Evolutionary conservation across 1,140 invertebrate species (phyloP), one percentile per base, ranked within the genome.

Genomic region (Cydia fagiglandana): DNA sequence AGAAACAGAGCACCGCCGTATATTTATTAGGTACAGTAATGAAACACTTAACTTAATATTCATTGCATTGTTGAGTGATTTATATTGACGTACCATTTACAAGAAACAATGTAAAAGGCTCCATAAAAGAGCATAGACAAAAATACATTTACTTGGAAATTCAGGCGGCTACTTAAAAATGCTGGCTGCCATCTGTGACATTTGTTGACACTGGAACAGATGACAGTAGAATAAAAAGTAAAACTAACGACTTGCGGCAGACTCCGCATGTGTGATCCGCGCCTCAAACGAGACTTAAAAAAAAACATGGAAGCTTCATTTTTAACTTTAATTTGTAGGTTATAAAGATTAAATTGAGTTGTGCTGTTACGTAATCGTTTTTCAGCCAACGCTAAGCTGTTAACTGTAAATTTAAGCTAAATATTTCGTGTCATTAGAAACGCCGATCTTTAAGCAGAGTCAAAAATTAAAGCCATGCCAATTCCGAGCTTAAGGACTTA

Each of bases 131-230:
- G 13, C 34, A 70, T 34, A 66, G 64, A 66, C 66, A 70, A n/a
- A 70, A 70, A 70, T 70, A 70, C 56, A 17, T 70, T 70, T 70
- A 70, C 28, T 41, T 10, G 17, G 66, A 70, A 68, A 70, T 77
- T 76, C 75, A 75, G 73, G 77, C 76, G 74, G 70, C 76, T 79
- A 66, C 79, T 76, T 78, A 76, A 79, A 77, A 82, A 84, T 82
- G 84, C 84, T 80, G 79, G 81, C 76, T 80, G 79, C 76, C 87
- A 88, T 89, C 84, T 89, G 86, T 86, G 79, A 79, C 80, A 80
- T 86, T 87, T 89, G 88, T 88, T 89, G 88, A 88, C 88, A 89
- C 81, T 85, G 83, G 80, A 79, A 76, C 20, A 85, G 80, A 76
- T 78, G 79, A 82, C 56, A 61, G 56, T 12, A 0, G 78, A 79